Percentiles rank a stretch among this genome's conserved stretches.
phyloP scores from a whole-genome alignment of 2,888 invertebrate genomes.

The Leptinotarsa peninsularis region DNA sequence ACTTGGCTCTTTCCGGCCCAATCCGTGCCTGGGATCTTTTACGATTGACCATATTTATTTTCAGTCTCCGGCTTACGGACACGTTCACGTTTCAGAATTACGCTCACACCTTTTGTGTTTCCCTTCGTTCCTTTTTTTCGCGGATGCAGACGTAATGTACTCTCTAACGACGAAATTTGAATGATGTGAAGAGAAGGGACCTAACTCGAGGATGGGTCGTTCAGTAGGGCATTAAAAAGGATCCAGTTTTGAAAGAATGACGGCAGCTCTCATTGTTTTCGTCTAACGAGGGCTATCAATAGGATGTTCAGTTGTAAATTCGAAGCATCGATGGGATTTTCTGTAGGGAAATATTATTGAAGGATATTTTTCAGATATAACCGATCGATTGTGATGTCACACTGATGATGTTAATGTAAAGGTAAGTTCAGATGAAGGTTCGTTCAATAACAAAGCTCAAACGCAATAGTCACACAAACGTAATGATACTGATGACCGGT shows the following conservation, averaged over 20 bases:
- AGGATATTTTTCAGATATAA: too few relatives aligned
- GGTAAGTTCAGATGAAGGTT: background rate
- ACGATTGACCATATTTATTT: constrained; percentile 30
- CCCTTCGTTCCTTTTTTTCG: constrained; percentile 23
- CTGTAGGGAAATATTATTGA: background rate
- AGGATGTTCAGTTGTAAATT: background rate
- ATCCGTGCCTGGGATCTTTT: background rate
- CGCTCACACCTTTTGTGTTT: constrained; percentile 36
- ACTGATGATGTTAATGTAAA: background rate
- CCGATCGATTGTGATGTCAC: background rate
- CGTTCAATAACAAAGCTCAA: too few relatives aligned
- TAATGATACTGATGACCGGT: too few relatives aligned
- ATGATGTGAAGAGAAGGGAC: constrained; percentile 16
- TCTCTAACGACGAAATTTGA: constrained; percentile 35
- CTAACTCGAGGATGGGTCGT: background rate
- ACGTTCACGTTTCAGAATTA: constrained; percentile 39
- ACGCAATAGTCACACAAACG: too few relatives aligned
- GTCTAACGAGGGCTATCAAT: background rate
- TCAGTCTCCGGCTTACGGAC: constrained; percentile 36
- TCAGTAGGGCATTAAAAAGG: background rate
- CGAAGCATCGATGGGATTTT: background rate
- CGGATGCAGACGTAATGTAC: constrained; percentile 21
- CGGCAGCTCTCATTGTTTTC: background rate
- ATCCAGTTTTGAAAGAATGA: background rate
- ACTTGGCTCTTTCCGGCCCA: too few relatives aligned